These are phyloP conservation scores for Bettongia penicillata DNA, from an alignment of 2,113 vertebrate genomes.

Conservation along the genomic window DNA sequence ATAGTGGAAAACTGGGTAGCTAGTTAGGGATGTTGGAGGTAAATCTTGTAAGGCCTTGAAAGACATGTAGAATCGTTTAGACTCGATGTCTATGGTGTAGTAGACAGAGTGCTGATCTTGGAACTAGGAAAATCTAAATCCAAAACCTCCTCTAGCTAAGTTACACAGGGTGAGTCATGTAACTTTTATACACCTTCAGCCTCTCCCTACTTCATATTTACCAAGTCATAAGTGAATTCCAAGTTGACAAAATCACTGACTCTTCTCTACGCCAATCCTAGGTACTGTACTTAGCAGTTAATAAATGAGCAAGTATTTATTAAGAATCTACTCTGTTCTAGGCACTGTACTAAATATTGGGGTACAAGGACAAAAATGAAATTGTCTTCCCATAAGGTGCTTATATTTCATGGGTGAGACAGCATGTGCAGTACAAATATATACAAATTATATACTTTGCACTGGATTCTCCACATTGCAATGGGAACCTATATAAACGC, in stretches of 20 bases:
- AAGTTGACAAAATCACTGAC: not conserved
- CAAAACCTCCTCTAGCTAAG: not conserved
- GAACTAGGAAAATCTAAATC: not conserved
- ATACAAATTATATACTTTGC: not conserved
- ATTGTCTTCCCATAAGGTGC: not conserved
- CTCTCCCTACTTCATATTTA: not conserved
- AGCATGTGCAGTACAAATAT: not conserved
- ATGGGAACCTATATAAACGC: not conserved
- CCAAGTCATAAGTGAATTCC: not conserved
- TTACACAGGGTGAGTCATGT: not conserved
- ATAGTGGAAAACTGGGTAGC: not conserved
- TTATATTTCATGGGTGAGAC: not conserved
- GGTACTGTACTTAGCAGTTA: not conserved
- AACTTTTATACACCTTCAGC: not conserved
- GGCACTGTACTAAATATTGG: not conserved
- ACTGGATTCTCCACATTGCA: not conserved
- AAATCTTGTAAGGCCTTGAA: not conserved
- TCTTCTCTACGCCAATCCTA: not conserved
- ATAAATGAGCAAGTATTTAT: not conserved
- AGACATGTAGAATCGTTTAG: not conserved
- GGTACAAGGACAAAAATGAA: not conserved
- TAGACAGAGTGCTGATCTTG: not conserved
- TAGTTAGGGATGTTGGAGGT: not conserved
- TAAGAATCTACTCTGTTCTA: not conserved
- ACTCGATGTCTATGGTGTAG: not conserved